Conservation (phyloP, 1,140 invertebrate species). For the Patella vulgata region DNA sequence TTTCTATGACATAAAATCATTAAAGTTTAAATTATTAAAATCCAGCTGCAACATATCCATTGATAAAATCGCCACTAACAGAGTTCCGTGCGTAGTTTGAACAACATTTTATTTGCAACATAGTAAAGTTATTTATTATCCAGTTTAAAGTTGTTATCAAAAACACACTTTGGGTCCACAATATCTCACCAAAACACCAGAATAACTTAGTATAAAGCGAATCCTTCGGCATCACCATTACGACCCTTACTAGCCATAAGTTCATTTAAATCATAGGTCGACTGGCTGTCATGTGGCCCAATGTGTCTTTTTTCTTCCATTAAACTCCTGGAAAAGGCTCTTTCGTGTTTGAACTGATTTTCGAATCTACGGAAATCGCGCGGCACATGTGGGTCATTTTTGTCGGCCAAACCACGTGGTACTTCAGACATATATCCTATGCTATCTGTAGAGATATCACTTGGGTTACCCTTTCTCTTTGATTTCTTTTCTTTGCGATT, state of each 20-base stretch:
- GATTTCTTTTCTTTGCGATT: constrained; percentile 21
- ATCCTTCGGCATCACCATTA: constrained; percentile 18
- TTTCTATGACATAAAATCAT: too few relatives aligned
- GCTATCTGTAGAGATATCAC: constrained; percentile 44
- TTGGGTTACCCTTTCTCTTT: constrained; percentile 8
- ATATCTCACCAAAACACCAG: too few relatives aligned
- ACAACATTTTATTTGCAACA: too few relatives aligned
- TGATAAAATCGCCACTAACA: too few relatives aligned
- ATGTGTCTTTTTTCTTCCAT: constrained; percentile 32
- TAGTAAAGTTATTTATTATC: too few relatives aligned
- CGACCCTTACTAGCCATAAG: constrained; percentile 19
- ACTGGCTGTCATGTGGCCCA: constrained; percentile 12
- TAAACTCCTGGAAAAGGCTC: constrained; percentile 51
- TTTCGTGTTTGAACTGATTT: constrained; percentile 56
- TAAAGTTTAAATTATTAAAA: too few relatives aligned
- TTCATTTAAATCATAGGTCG: constrained; percentile 49
- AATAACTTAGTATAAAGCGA: too few relatives aligned
- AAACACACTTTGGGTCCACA: too few relatives aligned
- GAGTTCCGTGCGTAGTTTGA: too few relatives aligned
- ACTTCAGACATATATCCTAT: constrained; percentile 52
- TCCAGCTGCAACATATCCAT: too few relatives aligned
- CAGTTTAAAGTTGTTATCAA: too few relatives aligned
- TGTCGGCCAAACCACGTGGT: constrained; percentile 20
- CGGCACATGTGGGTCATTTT: constrained; percentile 29
- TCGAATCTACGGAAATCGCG: constrained; percentile 49